Evolutionary conservation across 1,140 invertebrate genomes (phyloP).

Genomic region (Atta colombica): DNA sequence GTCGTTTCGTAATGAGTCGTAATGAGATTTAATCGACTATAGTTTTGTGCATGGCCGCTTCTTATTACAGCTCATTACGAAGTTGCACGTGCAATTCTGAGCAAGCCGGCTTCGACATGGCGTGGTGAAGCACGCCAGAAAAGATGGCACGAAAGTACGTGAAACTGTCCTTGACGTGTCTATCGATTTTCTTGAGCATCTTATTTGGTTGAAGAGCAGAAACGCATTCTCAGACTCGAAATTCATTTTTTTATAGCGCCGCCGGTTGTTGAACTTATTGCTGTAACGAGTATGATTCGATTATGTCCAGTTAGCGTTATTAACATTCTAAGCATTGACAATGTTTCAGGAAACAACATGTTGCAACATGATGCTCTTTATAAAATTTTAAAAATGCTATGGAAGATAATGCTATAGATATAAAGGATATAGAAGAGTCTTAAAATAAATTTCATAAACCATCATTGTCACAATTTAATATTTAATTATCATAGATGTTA

Average conservation of each 20-base stretch:
- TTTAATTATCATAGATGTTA: background rate
- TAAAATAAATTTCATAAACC: background rate
- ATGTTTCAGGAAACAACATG: background rate
- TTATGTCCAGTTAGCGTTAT: background rate
- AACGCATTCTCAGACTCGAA: background rate
- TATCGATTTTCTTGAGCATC: constrained; percentile 62
- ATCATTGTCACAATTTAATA: background rate
- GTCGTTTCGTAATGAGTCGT: constrained; percentile 8
- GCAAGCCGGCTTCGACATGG: background rate
- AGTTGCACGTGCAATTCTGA: constrained; percentile 29
- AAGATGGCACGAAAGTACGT: constrained; percentile 50
- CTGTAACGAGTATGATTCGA: background rate
- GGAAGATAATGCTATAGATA: background rate
- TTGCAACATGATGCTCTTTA: background rate
- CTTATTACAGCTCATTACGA: constrained; percentile 36
- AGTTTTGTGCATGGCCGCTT: constrained; percentile 24
- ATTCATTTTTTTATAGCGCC: background rate
- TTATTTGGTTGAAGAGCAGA: constrained; percentile 47
- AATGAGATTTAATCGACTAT: constrained; percentile 41
- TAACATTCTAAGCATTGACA: background rate
- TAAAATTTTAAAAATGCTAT: background rate
- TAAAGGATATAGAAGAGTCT: background rate
- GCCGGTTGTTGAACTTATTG: background rate
- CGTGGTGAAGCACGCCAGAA: constrained; percentile 3
- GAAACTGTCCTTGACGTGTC: constrained; percentile 52